A percentile compares a stretch with the other conserved stretches of the same genome.
phyloP scores from a whole-genome alignment of 35 echinoderm and acorn worm species.

The Lytechinus variegatus region DNA sequence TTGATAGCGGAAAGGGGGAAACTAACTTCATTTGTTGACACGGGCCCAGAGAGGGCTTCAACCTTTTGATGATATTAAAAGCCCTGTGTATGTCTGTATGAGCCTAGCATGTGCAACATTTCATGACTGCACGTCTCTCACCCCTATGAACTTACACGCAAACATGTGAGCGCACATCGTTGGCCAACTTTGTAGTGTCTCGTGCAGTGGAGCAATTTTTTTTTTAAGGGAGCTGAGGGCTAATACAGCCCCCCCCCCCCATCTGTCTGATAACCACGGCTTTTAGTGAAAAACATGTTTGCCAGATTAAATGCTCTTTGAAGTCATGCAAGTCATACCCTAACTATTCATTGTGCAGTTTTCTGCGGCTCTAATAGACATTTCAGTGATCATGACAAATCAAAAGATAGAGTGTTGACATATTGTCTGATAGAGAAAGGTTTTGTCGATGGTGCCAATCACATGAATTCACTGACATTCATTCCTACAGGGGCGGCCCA shows the following conservation, averaged over 20 bases:
- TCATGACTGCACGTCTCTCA: background rate
- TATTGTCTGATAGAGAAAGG: too few species aligned
- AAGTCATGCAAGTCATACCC: background rate
- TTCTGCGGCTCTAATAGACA: too few species aligned
- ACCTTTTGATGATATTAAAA: background rate
- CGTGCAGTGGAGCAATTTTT: background rate
- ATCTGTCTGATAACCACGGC: background rate
- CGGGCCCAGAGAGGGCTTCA: background rate
- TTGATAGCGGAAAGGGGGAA: background rate
- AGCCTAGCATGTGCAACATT: background rate
- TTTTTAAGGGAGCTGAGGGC: background rate
- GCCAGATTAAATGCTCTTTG: background rate
- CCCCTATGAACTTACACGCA: background rate
- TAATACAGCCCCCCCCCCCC: background rate
- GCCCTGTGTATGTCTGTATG: background rate
- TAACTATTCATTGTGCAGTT: too few species aligned
- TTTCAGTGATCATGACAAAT: too few species aligned
- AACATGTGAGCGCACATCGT: background rate
- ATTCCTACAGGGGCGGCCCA: too few species aligned
- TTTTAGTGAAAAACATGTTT: background rate
- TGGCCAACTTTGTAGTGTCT: background rate
- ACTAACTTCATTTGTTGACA: background rate
- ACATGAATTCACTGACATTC: too few species aligned
- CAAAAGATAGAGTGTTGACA: too few species aligned
- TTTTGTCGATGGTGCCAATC: too few species aligned